Conservation (phyloP, 1,140 invertebrate species). For the Cherax quadricarinatus region DNA sequence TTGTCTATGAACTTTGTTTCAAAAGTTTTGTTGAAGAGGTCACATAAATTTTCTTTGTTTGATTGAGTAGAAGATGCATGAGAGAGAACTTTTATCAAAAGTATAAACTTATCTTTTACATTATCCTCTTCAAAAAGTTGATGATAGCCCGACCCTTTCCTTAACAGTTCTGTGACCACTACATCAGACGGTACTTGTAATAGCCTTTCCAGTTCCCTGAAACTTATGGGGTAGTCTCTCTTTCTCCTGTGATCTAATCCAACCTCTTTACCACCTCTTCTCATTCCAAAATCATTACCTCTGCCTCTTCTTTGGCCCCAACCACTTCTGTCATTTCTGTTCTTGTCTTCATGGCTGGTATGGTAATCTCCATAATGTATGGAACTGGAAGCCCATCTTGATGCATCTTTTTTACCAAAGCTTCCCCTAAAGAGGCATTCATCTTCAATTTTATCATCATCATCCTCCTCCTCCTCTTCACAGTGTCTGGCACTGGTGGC, state of each 20-base stretch:
- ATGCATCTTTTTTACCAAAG: too few species aligned
- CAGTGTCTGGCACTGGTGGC: too few species aligned
- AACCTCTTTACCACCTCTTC: neutral
- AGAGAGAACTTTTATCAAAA: slow-evolving; percentile 55
- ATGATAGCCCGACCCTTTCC: slow-evolving; percentile 27
- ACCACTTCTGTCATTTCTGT: too few species aligned
- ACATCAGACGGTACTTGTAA: slow-evolving; percentile 10
- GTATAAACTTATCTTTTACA: neutral
- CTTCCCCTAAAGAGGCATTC: too few species aligned
- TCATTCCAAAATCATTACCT: neutral
- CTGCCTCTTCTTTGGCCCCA: neutral
- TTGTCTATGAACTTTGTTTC: slow-evolving; percentile 25
- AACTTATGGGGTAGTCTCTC: slow-evolving; percentile 38
- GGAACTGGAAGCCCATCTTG: neutral
- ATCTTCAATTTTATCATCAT: neutral
- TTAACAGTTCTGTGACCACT: slow-evolving; percentile 38
- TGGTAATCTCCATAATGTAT: neutral
- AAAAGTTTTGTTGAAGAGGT: slow-evolving; percentile 39
- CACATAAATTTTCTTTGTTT: slow-evolving; percentile 35
- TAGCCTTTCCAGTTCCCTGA: slow-evolving; percentile 28
- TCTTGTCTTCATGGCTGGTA: neutral
- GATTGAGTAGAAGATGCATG: slow-evolving; percentile 19
- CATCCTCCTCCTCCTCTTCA: too few species aligned
- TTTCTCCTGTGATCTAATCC: neutral
- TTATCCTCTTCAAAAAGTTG: neutral